phyloP scores from a whole-genome alignment of 2,888 invertebrate species.

The Drepana falcataria region DNA sequence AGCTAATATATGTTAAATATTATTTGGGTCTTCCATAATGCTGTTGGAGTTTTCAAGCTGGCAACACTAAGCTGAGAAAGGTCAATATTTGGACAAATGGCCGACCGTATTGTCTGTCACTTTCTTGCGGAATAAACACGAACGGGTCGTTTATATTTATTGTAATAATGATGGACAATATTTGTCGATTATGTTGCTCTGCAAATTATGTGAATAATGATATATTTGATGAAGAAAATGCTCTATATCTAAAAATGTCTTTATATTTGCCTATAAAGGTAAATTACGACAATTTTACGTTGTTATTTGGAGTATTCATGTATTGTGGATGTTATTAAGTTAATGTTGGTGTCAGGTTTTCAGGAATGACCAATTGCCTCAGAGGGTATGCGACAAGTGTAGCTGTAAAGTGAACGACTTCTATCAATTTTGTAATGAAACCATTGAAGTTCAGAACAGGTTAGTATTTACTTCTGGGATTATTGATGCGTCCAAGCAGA shows the following conservation, averaged over 20 bases:
- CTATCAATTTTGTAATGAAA: slow-evolving; percentile 85
- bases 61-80: slow-evolving; percentile 48
- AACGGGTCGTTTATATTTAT: slow-evolving; percentile 26
- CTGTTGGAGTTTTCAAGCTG: slow-evolving; percentile 19
- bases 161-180: slow-evolving; percentile 55
- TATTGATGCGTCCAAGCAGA: too few relatives aligned
- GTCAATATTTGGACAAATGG: slow-evolving; percentile 68
- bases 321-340: slow-evolving; percentile 10
- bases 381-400: slow-evolving; percentile 85
- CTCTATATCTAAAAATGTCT: slow-evolving; percentile 83
- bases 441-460: slow-evolving; percentile 82
- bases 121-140: slow-evolving; percentile 49
- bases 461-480: slow-evolving; percentile 29
- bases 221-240: slow-evolving; percentile 84
- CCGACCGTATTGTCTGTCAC: slow-evolving; percentile 47
- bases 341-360: slow-evolving; percentile 72
- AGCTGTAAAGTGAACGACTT: slow-evolving; percentile 84
- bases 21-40: slow-evolving; percentile 54
- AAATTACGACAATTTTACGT: slow-evolving; percentile 23
- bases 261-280: slow-evolving; percentile 87
- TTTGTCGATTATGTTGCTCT: slow-evolving; percentile 69
- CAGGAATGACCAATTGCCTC: slow-evolving; percentile 82
- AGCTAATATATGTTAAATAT: slow-evolving; percentile 17
- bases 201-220: slow-evolving; percentile 80
- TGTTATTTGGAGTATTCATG: slow-evolving; percentile 13